Conservation (phyloP, 2,888 invertebrate species). For the Amphimallon solstitiale region DNA sequence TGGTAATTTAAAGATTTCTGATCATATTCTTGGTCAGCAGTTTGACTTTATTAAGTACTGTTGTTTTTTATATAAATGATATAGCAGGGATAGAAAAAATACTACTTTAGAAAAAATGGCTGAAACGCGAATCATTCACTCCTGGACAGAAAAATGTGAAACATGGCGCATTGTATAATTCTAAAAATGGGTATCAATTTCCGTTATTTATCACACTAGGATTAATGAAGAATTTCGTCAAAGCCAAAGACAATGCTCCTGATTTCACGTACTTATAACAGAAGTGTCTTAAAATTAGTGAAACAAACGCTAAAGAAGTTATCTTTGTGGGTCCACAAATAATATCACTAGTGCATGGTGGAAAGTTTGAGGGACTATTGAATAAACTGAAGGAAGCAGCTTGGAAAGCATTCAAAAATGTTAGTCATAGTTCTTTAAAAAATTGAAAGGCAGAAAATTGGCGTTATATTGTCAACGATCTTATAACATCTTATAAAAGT, state of each 20-base stretch:
- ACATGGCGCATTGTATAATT: neutral
- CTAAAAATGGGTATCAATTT: neutral
- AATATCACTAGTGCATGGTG: neutral
- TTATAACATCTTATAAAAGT: conserved; percentile 5
- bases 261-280: neutral
- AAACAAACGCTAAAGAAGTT: neutral
- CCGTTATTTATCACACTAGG: conserved; percentile 4
- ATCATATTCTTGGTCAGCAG: no score
- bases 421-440: neutral
- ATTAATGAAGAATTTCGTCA: conserved; percentile 9
- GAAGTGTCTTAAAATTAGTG: neutral
- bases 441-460: neutral
- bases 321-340: conserved; percentile 6
- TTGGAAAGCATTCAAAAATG: neutral
- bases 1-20: no score
- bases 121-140: conserved; percentile 2
- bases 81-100: conserved; percentile 4
- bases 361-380: conserved; percentile 2
- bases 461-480: neutral
- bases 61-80: neutral
- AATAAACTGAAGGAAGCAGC: neutral
- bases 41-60: neutral
- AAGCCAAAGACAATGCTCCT: conserved; percentile 2
- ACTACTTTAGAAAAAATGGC: neutral
- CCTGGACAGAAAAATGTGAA: conserved; percentile 17